Conservation (phyloP, 2,888 invertebrate genomes). For the Xanthia togata region DNA sequence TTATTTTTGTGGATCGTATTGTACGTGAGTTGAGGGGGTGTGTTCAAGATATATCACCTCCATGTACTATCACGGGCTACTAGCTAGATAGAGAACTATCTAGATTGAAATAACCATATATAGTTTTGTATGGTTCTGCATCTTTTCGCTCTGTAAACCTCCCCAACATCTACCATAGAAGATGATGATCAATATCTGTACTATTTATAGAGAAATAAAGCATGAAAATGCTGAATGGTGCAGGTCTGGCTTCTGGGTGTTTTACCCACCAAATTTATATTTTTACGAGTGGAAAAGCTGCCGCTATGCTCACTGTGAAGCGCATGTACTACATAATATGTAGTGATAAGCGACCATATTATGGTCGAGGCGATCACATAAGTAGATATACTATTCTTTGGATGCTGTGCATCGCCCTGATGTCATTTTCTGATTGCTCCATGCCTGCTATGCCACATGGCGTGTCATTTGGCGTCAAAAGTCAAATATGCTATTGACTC, state of each 20-base stretch:
- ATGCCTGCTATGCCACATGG: not conserved
- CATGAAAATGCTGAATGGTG: not conserved
- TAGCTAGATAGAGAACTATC: too few species aligned
- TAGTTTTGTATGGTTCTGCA: too few species aligned
- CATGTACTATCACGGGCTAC: too few species aligned
- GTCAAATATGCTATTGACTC: not conserved
- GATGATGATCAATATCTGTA: not conserved
- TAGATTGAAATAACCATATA: too few species aligned
- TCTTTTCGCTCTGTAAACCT: too few species aligned
- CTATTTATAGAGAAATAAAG: not conserved
- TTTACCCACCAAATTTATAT: not conserved
- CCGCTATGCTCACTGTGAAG: not conserved
- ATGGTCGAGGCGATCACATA: not conserved
- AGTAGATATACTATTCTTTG: not conserved
- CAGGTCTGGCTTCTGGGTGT: too few species aligned
- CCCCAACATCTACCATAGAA: not conserved
- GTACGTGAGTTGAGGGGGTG: too few species aligned
- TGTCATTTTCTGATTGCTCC: not conserved
- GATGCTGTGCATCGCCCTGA: conserved; percentile 16
- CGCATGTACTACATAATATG: conserved; percentile 13
- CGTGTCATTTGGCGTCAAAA: not conserved
- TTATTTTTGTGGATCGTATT: too few species aligned
- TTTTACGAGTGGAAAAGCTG: conserved; percentile 10
- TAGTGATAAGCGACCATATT: too few species aligned
- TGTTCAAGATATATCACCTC: too few species aligned